Base-by-base conservation (phyloP, 2,113 vertebrate species). In the Tychaedon coryphoeus region DNA sequence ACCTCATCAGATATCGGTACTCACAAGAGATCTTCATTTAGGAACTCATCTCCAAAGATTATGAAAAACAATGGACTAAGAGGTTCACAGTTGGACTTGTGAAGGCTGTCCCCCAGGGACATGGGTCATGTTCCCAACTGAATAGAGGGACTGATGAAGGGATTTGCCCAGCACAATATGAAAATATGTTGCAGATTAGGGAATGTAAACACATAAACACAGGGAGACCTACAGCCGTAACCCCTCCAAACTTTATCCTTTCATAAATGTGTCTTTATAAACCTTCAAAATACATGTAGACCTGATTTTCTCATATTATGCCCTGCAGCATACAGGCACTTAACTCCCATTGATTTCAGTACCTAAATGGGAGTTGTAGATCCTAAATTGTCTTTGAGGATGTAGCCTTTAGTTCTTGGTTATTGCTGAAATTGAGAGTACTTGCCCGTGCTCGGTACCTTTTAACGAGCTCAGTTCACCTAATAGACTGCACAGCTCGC, bases 281-380 rank as follows among this genome's bases (percentile, higher is more conserved):
- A 93, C 58, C 90, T 70, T 75, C 83, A 82, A 93, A 95, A 82
- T 86, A 92, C 58, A 62, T 72, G 65, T 47, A 92, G 74, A 88
- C 80, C 64, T 66, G 86, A 86, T 94, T 96, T 93, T 77, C 60
- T 94, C 51, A 43, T 88, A 86, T 93, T 94, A 76, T 80, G 51
- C 72, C 75, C 86, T 86, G 72, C 82, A 93, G 91, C 91, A 54
- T 77, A 58, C 60, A 94, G 79, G 31, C 79, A 83, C 72, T 96
- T 93, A 94, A 54, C 82, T 94, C 34, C 60, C 92, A 97, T 94
- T 95, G 95, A 97, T 97, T 96, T 94, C 75, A 54, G 78, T 74
- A 70, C 75, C 51, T 94, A 92, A 96, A 95, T 92, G 86, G 79
- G 86, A 95, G 47, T 45, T 76, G 92, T 88, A 90, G 88, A 88